Evolutionary conservation across 1,140 invertebrate genomes (phyloP).

Genomic region (Anoplophora glabripennis): DNA sequence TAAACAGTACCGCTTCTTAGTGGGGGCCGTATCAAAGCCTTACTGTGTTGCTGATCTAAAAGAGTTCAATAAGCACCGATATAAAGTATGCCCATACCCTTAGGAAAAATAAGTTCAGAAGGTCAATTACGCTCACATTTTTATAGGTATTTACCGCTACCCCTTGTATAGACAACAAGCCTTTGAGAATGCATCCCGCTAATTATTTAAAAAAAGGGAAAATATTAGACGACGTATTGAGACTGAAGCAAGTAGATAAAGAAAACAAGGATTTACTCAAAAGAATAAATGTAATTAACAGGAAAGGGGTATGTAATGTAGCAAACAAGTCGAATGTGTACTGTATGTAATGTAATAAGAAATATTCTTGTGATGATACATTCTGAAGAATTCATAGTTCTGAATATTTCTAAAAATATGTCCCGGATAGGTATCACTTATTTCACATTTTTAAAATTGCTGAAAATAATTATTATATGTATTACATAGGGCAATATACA

Average conservation of each 20-base stretch:
- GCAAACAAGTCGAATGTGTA: too few species aligned
- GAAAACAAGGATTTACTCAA: conserved; percentile 51
- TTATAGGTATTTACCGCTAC: conserved; percentile 35
- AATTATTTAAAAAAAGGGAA: conserved; percentile 42
- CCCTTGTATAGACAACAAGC: conserved; percentile 45
- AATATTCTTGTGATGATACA: too few species aligned
- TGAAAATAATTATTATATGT: too few species aligned
- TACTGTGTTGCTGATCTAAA: conserved; percentile 32
- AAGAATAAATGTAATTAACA: conserved; percentile 47
- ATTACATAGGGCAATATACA: too few species aligned
- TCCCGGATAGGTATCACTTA: too few species aligned
- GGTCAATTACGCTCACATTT: background rate
- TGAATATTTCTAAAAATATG: too few species aligned
- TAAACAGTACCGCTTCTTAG: conserved; percentile 34
- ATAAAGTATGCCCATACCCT: conserved; percentile 28
- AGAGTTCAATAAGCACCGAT: conserved; percentile 39
- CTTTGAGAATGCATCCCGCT: conserved; percentile 45
- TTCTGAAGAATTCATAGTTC: too few species aligned
- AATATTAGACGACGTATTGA: conserved; percentile 38
- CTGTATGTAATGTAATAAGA: too few species aligned
- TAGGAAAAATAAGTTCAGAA: background rate
- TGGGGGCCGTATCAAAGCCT: conserved; percentile 23
- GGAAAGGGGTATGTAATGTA: conserved; percentile 45
- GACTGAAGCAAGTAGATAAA: conserved; percentile 45
- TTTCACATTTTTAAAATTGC: too few species aligned